phyloP scores from a whole-genome alignment of 2,888 invertebrate genomes.

The Calameuta filiformis region DNA sequence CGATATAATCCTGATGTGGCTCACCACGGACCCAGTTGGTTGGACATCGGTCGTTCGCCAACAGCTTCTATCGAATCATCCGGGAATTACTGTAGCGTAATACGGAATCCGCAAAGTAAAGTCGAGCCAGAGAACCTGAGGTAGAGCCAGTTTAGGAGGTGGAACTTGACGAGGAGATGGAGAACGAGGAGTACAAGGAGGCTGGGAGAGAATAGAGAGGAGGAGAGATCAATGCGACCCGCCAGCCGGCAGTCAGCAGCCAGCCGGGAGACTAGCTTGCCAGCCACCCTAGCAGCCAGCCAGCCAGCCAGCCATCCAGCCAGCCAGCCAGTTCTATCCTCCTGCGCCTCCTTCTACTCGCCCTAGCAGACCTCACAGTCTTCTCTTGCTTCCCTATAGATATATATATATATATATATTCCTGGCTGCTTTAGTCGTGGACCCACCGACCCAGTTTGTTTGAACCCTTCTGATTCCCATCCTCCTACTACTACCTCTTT shows the following conservation, averaged over 20 bases:
- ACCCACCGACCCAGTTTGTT: constrained; percentile 24
- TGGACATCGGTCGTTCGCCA: background rate
- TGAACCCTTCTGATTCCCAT: constrained; percentile 13
- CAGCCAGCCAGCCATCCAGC: background rate
- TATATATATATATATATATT: background rate
- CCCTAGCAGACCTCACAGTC: background rate
- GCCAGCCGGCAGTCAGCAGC: constrained; percentile 23
- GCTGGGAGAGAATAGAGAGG: constrained; percentile 17
- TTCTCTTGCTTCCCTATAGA: background rate
- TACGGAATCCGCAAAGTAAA: constrained; percentile 20
- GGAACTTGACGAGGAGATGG: constrained; percentile 12
- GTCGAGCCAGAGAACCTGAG: constrained; percentile 1
- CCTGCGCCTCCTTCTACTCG: constrained; percentile 13
- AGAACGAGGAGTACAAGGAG: constrained; percentile 18
- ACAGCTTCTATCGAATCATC: constrained; percentile 15
- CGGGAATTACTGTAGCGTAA: constrained; percentile 19
- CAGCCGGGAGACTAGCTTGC: constrained; percentile 30
- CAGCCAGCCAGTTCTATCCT: background rate
- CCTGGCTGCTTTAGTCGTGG: constrained; percentile 3
- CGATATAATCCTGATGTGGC: background rate
- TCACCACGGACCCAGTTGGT: background rate
- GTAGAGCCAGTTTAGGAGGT: constrained; percentile 3
- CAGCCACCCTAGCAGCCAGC: constrained; percentile 8
- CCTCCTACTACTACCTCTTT: constrained; percentile 16
- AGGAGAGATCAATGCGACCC: constrained; percentile 49